phyloP scores from a whole-genome alignment of 2,888 invertebrate genomes.

The Exephanes ischioxanthus region DNA sequence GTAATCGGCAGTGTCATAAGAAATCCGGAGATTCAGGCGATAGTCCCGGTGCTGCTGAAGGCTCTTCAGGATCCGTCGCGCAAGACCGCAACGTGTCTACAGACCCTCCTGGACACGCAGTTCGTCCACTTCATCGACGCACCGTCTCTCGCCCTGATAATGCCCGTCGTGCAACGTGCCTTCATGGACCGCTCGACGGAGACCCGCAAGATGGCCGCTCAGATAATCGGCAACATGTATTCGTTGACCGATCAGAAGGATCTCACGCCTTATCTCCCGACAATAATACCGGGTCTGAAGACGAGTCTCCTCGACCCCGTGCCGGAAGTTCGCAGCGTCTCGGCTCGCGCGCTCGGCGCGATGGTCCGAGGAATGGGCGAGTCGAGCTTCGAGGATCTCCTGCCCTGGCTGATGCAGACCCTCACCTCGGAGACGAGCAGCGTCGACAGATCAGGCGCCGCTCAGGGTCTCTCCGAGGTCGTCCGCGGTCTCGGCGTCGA shows the following conservation, averaged over 20 bases:
- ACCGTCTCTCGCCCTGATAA: constrained; percentile 98
- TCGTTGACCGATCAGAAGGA: constrained; percentile 99
- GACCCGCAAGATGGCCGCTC: constrained; percentile 99
- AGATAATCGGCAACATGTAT: constrained; percentile 99
- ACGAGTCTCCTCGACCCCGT: constrained; percentile 98
- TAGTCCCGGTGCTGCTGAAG: constrained; percentile 94
- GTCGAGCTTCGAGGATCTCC: constrained; percentile 96
- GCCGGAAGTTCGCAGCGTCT: constrained; percentile 97
- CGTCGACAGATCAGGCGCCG: constrained; percentile 98
- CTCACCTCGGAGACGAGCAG: constrained; percentile 97
- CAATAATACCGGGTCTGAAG: constrained; percentile 98
- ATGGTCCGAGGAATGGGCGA: constrained; percentile 99
- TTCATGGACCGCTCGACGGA: constrained; percentile 99
- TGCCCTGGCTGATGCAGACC: constrained; percentile 99
- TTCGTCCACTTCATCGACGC: constrained; percentile 99
- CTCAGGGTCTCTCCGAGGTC: constrained; percentile 98
- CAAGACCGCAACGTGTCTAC: constrained; percentile 97
- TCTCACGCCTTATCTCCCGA: constrained; percentile 97
- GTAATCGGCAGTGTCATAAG: constrained; percentile 99
- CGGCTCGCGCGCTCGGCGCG: constrained; percentile 97
- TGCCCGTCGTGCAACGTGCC: constrained; percentile 99
- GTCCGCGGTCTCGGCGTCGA: constrained; percentile 98
- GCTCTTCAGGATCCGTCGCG: constrained; percentile 98
- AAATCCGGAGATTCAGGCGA: constrained; percentile 99
- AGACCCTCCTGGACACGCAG: constrained; percentile 96